A percentile compares a stretch with the other conserved stretches of the same genome.
Conservation (phyloP, 1,140 invertebrate species). For the Monochamus saltuarius region DNA sequence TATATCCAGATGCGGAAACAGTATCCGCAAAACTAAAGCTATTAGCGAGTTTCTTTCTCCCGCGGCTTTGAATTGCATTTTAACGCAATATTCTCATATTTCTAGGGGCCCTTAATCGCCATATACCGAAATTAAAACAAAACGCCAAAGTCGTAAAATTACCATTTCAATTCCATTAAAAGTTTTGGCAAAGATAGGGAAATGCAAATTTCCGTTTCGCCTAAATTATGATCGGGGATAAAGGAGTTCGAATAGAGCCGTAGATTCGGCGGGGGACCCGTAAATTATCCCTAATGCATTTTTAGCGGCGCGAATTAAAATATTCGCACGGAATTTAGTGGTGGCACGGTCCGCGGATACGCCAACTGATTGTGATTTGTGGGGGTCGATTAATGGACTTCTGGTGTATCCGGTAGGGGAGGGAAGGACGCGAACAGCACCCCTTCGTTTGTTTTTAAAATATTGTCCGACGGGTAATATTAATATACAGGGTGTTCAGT, state of each 20-base stretch:
- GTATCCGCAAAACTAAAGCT: too few relatives aligned
- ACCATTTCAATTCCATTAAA: slow-evolving; percentile 25
- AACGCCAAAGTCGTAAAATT: slow-evolving; percentile 13
- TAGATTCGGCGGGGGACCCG: slow-evolving; percentile 22
- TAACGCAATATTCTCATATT: too few relatives aligned
- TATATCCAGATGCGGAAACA: too few relatives aligned
- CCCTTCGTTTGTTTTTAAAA: slow-evolving; percentile 7
- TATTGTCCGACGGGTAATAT: slow-evolving; percentile 4
- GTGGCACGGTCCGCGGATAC: background rate
- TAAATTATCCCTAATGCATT: slow-evolving; percentile 31
- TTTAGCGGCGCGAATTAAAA: slow-evolving; percentile 26
- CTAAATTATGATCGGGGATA: slow-evolving; percentile 25
- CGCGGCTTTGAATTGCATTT: background rate
- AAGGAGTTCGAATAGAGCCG: slow-evolving; percentile 25
- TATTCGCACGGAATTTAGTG: slow-evolving; percentile 19
- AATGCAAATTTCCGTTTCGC: slow-evolving; percentile 29
- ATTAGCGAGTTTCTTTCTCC: too few relatives aligned
- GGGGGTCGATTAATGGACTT: slow-evolving; percentile 27
- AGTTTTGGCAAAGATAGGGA: slow-evolving; percentile 29
- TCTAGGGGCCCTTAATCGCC: background rate
- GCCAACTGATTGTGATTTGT: slow-evolving; percentile 26
- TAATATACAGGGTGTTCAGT: too few relatives aligned
- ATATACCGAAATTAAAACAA: too few relatives aligned
- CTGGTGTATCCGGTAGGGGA: slow-evolving; percentile 21
- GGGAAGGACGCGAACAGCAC: background rate